Evolutionary conservation across 2,888 invertebrate genomes (phyloP).

Genomic region (Apodemia zela): DNA sequence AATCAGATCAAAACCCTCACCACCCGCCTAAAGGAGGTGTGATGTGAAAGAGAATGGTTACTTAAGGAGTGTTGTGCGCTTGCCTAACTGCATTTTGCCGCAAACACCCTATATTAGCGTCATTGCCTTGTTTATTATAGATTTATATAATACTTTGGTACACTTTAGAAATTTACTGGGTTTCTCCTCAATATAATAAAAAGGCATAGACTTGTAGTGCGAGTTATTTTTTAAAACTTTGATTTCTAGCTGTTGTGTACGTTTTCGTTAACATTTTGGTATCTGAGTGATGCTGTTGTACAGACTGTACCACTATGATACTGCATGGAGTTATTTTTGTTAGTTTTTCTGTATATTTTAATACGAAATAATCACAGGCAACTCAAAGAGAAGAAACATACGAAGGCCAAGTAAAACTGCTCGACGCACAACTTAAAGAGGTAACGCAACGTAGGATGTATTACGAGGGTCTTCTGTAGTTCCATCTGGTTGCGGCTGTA

Average conservation of each 20-base stretch:
- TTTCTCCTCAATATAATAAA: constrained; percentile 41
- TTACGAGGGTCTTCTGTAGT: constrained; percentile 52
- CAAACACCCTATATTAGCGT: constrained; percentile 48
- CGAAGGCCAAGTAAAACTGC: constrained; percentile 93
- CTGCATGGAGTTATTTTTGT: constrained; percentile 54
- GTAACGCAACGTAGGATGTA: constrained; percentile 77
- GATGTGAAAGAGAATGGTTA: constrained; percentile 59
- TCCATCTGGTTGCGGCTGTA: constrained; percentile 70
- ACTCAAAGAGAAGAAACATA: constrained; percentile 97
- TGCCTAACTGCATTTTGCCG: constrained; percentile 70
- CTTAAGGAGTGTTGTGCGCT: constrained; percentile 65
- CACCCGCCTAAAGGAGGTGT: constrained; percentile 99
- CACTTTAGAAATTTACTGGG: not conserved
- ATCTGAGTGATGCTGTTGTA: constrained; percentile 44
- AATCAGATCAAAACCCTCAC: constrained; percentile 99
- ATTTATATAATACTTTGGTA: not conserved
- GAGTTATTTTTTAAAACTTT: constrained; percentile 48
- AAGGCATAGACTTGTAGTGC: constrained; percentile 49
- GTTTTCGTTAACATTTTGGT: constrained; percentile 43
- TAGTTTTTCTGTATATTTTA: constrained; percentile 66
- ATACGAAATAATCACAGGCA: constrained; percentile 85
- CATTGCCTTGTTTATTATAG: constrained; percentile 44
- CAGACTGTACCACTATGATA: constrained; percentile 40
- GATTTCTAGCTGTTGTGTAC: constrained; percentile 54
- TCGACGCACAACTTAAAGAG: constrained; percentile 95